These are phyloP conservation scores for Megaceryle torquata DNA, from an alignment of 2,113 vertebrate species.

Conservation along the genomic window DNA sequence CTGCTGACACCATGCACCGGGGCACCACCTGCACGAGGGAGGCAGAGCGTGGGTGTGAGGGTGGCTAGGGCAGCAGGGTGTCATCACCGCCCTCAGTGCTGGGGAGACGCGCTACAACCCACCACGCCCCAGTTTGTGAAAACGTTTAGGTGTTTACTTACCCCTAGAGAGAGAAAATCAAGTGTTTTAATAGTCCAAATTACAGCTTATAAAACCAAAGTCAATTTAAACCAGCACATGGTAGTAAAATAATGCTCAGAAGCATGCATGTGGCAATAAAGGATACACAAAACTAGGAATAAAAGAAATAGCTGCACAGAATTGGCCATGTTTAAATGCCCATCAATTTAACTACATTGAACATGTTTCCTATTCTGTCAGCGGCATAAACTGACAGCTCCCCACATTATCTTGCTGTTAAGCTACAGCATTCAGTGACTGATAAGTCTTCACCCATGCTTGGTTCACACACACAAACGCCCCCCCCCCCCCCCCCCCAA, in stretches of 20 bases:
- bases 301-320: not conserved
- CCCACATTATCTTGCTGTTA: not conserved
- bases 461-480: not conserved
- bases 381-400: not conserved
- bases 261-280: not conserved
- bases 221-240: accelerated
- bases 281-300: not conserved
- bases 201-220: not conserved
- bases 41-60: not conserved
- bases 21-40: not conserved
- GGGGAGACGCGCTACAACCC: accelerated
- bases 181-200: not conserved
- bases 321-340: accelerated
- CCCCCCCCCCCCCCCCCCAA: accelerated
- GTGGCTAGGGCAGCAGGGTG: accelerated
- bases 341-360: not conserved
- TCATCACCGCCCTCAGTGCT: accelerated
- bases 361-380: not conserved
- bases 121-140: accelerated
- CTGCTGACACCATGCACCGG: accelerated
- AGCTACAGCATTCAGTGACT: constrained; percentile 7
- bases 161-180: not conserved
- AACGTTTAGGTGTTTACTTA: not conserved
- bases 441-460: not conserved
- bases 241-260: not conserved